Evolutionary conservation across 2,113 vertebrate species (phyloP).

Genomic region (Speoplatyrhinus poulsoni): DNA sequence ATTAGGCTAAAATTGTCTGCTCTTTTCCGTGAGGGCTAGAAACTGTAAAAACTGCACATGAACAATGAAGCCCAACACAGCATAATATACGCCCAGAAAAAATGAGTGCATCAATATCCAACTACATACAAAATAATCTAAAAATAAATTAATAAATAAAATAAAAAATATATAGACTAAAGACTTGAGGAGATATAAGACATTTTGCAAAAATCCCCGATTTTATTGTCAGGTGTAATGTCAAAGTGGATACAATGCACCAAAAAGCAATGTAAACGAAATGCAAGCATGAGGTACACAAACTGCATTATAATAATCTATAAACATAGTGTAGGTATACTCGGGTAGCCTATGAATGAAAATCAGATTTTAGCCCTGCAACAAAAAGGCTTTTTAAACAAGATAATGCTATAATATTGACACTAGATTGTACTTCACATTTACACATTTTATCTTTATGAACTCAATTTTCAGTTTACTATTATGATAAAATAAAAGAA

Average conservation of each 20-base stretch:
- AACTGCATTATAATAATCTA: conserved; percentile 34
- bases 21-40: not conserved
- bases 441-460: conserved; percentile 35
- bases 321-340: conserved; percentile 40
- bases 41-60: too few relatives aligned
- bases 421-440: conserved; percentile 69
- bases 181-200: not conserved
- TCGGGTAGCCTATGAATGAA: conserved; percentile 13
- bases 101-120: not conserved
- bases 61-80: too few relatives aligned
- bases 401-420: conserved; percentile 37
- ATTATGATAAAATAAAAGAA: conserved; percentile 45
- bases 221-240: conserved; percentile 55
- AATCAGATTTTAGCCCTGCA: conserved; percentile 25
- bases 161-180: not conserved
- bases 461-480: conserved; percentile 53
- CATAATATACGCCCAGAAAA: too few relatives aligned
- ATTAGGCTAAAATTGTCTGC: not conserved
- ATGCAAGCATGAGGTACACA: conserved; percentile 46
- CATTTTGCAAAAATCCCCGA: conserved; percentile 21
- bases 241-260: conserved; percentile 30
- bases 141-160: not conserved
- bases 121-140: not conserved
- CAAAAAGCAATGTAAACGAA: conserved; percentile 45
- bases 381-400: conserved; percentile 32